Conservation (phyloP, 1,140 invertebrate species). For the Cyphomyrmex costatus region DNA sequence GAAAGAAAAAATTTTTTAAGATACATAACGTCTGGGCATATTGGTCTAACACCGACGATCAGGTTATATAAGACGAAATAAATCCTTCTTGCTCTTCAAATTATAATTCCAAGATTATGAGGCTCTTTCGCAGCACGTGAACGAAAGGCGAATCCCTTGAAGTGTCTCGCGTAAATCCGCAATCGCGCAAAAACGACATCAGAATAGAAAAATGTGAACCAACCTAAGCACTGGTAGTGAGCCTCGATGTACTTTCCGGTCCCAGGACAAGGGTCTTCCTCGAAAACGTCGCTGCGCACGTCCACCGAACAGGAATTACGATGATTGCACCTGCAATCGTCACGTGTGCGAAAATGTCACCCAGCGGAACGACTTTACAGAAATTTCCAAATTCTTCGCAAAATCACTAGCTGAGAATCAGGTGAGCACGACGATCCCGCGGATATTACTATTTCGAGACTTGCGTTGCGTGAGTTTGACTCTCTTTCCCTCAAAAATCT, state of each 20-base stretch:
- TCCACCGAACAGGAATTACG: slow-evolving; percentile 84
- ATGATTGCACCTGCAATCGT: slow-evolving; percentile 84
- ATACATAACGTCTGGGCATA: neutral
- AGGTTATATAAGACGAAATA: slow-evolving; percentile 35
- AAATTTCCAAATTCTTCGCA: slow-evolving; percentile 54
- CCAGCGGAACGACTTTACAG: slow-evolving; percentile 49
- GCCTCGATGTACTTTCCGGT: slow-evolving; percentile 89
- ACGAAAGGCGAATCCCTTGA: slow-evolving; percentile 29
- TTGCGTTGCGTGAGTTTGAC: neutral
- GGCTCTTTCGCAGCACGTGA: slow-evolving; percentile 21
- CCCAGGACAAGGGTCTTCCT: slow-evolving; percentile 88
- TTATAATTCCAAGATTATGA: slow-evolving; percentile 20
- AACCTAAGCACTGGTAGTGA: slow-evolving; percentile 88
- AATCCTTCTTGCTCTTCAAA: slow-evolving; percentile 21
- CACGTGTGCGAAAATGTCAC: slow-evolving; percentile 78
- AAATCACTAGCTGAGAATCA: slow-evolving; percentile 69
- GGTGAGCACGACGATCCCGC: slow-evolving; percentile 28
- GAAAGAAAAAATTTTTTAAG: neutral
- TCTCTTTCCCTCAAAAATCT: neutral
- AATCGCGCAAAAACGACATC: slow-evolving; percentile 24
- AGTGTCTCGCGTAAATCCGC: slow-evolving; percentile 16
- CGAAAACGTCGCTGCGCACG: slow-evolving; percentile 87
- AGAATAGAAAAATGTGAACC: slow-evolving; percentile 76
- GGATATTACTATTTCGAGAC: neutral
- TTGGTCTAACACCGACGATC: neutral